Percentiles rank a stretch among this genome's conserved stretches.
Evolutionary conservation across 2,113 vertebrate genomes (phyloP).

Genomic region (Gadus chalcogrammus): DNA sequence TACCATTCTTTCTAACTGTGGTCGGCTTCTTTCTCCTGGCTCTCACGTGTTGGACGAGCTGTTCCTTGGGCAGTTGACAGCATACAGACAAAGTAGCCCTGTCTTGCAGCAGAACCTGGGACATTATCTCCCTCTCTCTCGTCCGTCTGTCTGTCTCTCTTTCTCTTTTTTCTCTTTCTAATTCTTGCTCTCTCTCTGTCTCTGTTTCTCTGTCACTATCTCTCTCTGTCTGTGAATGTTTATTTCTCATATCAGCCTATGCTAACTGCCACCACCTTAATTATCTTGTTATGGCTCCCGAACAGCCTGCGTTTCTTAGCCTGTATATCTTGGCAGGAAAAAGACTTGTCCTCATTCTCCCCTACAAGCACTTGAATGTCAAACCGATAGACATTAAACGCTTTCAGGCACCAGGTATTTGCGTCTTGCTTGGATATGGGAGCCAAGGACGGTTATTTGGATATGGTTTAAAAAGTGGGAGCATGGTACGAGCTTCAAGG

Average conservation of each 20-base stretch:
- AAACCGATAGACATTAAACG: slow-evolving; percentile 24
- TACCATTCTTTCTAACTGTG: no score
- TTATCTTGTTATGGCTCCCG: slow-evolving; percentile 56
- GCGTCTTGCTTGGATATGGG: slow-evolving; percentile 15
- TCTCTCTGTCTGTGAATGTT: no score
- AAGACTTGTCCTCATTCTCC: slow-evolving; percentile 32
- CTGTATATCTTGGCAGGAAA: slow-evolving; percentile 47
- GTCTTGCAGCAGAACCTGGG: slow-evolving; percentile 39
- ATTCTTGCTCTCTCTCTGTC: no score
- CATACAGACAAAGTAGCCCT: slow-evolving; percentile 11
- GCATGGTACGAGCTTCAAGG: background rate
- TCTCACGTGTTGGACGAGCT: slow-evolving; percentile 10
- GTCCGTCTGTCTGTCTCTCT: slow-evolving; percentile 29
- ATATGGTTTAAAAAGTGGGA: background rate
- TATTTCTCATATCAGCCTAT: background rate
- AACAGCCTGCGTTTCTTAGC: slow-evolving; percentile 42
- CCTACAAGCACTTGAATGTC: slow-evolving; percentile 24
- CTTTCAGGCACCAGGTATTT: slow-evolving; percentile 29
- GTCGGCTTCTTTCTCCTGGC: no score
- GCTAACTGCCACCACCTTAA: slow-evolving; percentile 51
- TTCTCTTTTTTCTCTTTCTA: background rate
- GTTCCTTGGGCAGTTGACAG: slow-evolving; percentile 21
- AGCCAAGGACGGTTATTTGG: background rate
- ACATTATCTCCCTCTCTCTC: slow-evolving; percentile 26
- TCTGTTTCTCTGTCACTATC: no score